Base-by-base conservation (phyloP, 2,888 invertebrate species). In the Lampropteryx suffumata region DNA sequence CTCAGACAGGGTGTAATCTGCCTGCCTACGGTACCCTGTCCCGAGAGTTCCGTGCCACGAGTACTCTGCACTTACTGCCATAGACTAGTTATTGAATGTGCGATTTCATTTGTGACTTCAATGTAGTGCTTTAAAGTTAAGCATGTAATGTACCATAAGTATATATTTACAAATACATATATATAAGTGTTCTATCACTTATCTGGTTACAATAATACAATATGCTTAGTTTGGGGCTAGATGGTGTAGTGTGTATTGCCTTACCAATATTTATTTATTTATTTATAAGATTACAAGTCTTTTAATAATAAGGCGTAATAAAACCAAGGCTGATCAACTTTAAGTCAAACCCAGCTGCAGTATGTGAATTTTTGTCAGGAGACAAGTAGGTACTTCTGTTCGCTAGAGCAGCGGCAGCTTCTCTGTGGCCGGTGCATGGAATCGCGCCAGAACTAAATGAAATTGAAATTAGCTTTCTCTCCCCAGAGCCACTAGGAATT, bases 401-500 rank as follows among this genome's bases (percentile, higher is more conserved):
- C 14, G 24, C 1, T 7, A 10, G 6, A 11, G 61, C 10, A 11
- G 61, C 10, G 21, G 28, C 32, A 37, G 12, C 27, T 59, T 62
- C 39, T 86, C 88, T 86, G 46, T 82, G 84, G 41, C 54, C 72
- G 78, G 77, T 82, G 82, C 86, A 88, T 89, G 89, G 89, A 89
- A 84, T 81, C 77, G 85, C 88, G 88, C 89, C 88, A 89, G 88
- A 85, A 87, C 89, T 89, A 89, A 89, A 89, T 89, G 88, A 89
- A 89, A 89, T 89, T 89, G 89, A 89, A 89, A 89, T 89, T 89
- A 89, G 88, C 87, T 88, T 86, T 81, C 85, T 71, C 84, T 88
- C 89, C 89, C 89, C 48, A 71, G 87, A 84, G 88, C 83, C 84
- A 77, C 76, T 81, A 81, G 81, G 84, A 84, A 85, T 83, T 84